Base-by-base conservation (phyloP, 2,888 invertebrate species). In the Ganaspis brasiliensis region DNA sequence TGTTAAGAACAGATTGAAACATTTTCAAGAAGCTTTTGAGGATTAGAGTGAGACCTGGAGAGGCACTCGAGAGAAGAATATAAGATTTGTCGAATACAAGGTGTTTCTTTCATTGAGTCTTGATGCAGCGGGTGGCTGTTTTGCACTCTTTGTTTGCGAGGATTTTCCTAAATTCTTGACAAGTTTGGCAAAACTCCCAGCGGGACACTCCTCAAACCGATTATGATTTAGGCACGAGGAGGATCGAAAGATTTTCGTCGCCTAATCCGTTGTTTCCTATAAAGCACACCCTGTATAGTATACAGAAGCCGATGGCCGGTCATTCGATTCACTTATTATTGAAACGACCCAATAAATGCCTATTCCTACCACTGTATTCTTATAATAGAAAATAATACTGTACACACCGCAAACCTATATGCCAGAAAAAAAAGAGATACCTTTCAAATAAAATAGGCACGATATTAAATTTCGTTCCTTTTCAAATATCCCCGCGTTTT, bases 121-220 rank as follows among this genome's bases (percentile, higher is more conserved):
- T 79, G 79, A 75, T 67, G 74, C 79, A 59, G 81, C 80, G 79
- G 78, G 81, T 81, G 79, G 78, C 79, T 79, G 76, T 78, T 79
- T 77, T 75, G 77, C 75, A 76, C 72, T 73, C 80, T 81, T 82
- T 82, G 80, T 83, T 78, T 59, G 72, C 1, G n/a, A 67, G 77
- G 80, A 79, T 79, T 83, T 81, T 40, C 56, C 24, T 31, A 74
- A 78, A 82, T 83, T 79, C 80, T 82, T 85, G 86, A 87, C 87
- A 85, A 85, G 85, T 88, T 89, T 88, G 87, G 86, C 85, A 89
- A 91, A 89, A 89, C 88, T 89, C 89, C 63, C 90, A 86, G 89
- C 90, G 85, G 90, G 90, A 74, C 79, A 80, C 77, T 79, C n/a
- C 71, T 31, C 72, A 79, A 78, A 76, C 76, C 78, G 79, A 77